These are phyloP conservation scores for Olivierus martensii DNA, from an alignment of 1,140 invertebrate genomes.

Conservation along the genomic window DNA sequence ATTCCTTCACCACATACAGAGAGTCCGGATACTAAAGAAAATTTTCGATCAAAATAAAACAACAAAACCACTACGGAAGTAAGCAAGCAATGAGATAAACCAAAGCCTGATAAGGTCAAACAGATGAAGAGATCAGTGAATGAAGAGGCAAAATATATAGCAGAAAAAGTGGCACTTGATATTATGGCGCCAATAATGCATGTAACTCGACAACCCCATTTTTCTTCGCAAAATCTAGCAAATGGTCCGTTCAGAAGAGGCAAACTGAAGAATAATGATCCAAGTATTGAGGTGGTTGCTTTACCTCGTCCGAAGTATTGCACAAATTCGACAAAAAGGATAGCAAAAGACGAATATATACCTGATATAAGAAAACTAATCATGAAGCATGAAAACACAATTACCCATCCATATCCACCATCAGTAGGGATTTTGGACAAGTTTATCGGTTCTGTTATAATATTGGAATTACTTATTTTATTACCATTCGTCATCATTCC, in stretches of 20 bases:
- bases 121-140: conserved; percentile 52
- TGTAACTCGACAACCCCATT: conserved; percentile 75
- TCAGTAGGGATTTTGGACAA: conserved; percentile 29
- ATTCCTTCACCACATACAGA: conserved; percentile 85
- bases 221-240: conserved; percentile 63
- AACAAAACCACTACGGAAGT: conserved; percentile 89
- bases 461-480: too few species aligned
- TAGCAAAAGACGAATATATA: conserved; percentile 81
- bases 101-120: conserved; percentile 61
- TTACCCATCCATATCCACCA: conserved; percentile 63
- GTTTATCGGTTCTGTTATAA: too few species aligned
- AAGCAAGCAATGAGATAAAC: conserved; percentile 66
- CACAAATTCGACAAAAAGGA: conserved; percentile 46
- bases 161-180: neutral
- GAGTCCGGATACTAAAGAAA: conserved; percentile 81
- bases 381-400: conserved; percentile 78
- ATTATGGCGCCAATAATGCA: conserved; percentile 71
- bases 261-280: conserved; percentile 47
- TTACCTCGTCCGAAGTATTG: conserved; percentile 43
- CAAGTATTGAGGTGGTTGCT: conserved; percentile 60
- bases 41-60: conserved; percentile 78
- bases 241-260: conserved; percentile 56
- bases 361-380: conserved; percentile 92
- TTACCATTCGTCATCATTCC: too few species aligned
- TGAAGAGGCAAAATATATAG: conserved; percentile 31